Evolutionary conservation across 2,888 invertebrate genomes (phyloP), one percentile per base, ranked within the genome.

Genomic region (Drosophila stalkeri): DNA sequence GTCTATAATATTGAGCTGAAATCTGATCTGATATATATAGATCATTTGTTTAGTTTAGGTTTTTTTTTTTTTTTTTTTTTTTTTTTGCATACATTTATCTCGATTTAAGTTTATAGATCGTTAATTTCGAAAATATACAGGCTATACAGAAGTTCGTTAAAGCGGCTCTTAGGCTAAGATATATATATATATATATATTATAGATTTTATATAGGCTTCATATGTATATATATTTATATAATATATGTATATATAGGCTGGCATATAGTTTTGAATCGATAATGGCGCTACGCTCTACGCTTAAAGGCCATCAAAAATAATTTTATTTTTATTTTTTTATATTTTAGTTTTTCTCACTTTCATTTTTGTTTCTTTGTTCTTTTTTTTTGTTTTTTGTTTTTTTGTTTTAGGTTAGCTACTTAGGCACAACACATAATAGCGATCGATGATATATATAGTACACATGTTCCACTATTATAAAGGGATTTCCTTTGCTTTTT

Each of bases 271-370:
- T 57, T 31, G 37, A 56, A 72, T 64, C 37, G 66, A 46, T 61
- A 63, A 66, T 74, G 74, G 66, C 73, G 57, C 74, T 60, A 46
- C 35, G 63, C 63, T 67, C 65, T 75, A 66, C 47, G 60, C 65
- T 74, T 73, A 75, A 77, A 77, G 68, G 75, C 76, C 81, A 81
- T 81, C 74, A 74, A 81, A 81, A 81, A 81, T 81, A 81, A 69
- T 46, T 33, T 49, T 41, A n/a, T 16, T 16, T 23, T 31, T 20
- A 18, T 57, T 69, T 16, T 9, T 55, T 68, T 2, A 23, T 27
- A 8, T 16, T 46, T 31, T 20, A 23, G 61, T 69, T 16, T 9
- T 56, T 68, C 31, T 64, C 23, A 18, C 9, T 39, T 60, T 16
- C 8, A 37, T 18, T 31, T 54, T 31, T 41, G n/a, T 31, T 47